These are phyloP conservation scores for Campoplex capitator DNA, from an alignment of 2,888 invertebrate species.

Conservation along the genomic window DNA sequence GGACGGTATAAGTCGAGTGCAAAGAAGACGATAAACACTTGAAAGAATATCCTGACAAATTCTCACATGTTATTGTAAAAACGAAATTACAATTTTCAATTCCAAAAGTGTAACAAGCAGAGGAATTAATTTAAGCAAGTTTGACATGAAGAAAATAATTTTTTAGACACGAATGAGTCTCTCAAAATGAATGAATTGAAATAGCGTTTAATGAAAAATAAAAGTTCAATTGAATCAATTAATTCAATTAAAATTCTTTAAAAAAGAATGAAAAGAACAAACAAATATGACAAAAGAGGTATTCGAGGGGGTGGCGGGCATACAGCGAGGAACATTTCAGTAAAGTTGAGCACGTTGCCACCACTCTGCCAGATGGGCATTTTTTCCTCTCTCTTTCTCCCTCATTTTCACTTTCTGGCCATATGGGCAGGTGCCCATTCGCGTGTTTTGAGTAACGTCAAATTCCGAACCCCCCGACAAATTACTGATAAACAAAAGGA, in stretches of 20 bases:
- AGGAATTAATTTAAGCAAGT: neutral
- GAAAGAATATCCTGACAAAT: constrained; percentile 11
- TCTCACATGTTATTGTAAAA: neutral
- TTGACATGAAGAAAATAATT: neutral
- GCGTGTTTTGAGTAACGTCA: constrained; percentile 10
- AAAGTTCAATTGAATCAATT: neutral
- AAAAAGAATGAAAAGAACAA: neutral
- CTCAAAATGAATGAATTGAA: neutral
- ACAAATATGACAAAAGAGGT: neutral
- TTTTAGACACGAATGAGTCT: too few species aligned
- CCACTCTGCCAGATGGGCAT: constrained; percentile 79
- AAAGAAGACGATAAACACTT: constrained; percentile 38
- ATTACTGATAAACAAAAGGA: constrained; percentile 28
- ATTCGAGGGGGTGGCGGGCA: constrained; percentile 31
- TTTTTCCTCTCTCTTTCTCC: constrained; percentile 64
- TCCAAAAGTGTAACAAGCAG: neutral
- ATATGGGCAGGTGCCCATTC: constrained; percentile 83
- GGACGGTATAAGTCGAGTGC: neutral
- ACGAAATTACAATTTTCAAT: neutral
- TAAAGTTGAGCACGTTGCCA: constrained; percentile 45
- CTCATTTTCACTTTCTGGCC: constrained; percentile 69
- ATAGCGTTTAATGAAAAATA: neutral
- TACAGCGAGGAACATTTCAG: constrained; percentile 31
- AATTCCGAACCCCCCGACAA: neutral
- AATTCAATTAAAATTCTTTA: neutral